Percentiles rank a stretch among this genome's conserved stretches.
Evolutionary conservation across 1,140 invertebrate species (phyloP).

Genomic region (Pseudomyrmex dendroicus): DNA sequence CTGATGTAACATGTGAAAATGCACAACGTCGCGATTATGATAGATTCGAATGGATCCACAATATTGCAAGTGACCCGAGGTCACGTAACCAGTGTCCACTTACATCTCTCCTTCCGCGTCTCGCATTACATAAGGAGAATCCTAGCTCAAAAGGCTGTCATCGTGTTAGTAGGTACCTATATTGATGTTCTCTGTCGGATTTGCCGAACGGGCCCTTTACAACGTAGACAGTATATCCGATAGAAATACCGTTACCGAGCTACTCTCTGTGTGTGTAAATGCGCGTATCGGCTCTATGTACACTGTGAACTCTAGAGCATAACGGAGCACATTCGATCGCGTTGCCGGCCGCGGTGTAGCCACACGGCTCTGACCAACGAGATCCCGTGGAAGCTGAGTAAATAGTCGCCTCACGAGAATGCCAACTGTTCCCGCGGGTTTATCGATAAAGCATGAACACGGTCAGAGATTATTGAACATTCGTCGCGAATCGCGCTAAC

Average conservation of each 20-base stretch:
- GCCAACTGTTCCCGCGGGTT: conserved; percentile 33
- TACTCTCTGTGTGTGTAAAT: conserved; percentile 36
- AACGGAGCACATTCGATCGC: conserved; percentile 30
- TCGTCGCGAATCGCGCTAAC: background rate
- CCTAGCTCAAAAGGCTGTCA: background rate
- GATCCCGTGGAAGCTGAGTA: conserved; percentile 41
- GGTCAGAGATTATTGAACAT: conserved; percentile 28
- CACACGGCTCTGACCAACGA: conserved; percentile 30
- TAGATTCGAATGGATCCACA: background rate
- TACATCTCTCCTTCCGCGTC: background rate
- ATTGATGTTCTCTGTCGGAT: conserved; percentile 35
- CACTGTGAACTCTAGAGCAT: conserved; percentile 26
- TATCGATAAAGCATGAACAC: conserved; percentile 42
- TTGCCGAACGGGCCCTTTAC: background rate
- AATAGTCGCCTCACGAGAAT: background rate
- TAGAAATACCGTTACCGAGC: background rate
- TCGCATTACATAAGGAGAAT: conserved; percentile 41
- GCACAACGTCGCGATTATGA: background rate
- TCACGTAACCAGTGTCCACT: conserved; percentile 1
- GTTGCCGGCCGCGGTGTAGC: conserved; percentile 15
- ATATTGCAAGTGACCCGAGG: background rate
- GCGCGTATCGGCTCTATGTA: conserved; percentile 33
- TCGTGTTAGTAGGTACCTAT: conserved; percentile 1
- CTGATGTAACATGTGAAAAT: too few relatives aligned
- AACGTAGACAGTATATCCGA: background rate